A percentile compares a stretch with the other conserved stretches of the same genome.
Evolutionary conservation across 2,113 vertebrate genomes (phyloP).

Genomic region (Dunckerocampus dactyliophorus): DNA sequence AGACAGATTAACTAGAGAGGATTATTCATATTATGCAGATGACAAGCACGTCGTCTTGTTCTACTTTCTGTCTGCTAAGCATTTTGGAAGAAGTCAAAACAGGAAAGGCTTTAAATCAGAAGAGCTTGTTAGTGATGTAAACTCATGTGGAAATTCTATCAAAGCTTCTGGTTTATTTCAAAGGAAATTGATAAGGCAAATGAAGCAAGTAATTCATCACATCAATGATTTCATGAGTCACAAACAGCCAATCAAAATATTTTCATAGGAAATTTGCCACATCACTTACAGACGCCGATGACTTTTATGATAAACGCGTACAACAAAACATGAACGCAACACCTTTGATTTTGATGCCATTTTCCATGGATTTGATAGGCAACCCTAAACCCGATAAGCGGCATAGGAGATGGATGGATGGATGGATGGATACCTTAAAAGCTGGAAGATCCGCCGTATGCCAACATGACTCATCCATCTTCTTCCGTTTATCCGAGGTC

Average conservation of each 20-base stretch:
- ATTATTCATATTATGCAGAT: constrained; percentile 11
- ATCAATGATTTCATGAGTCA: constrained; percentile 59
- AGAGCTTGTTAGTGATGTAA: constrained; percentile 14
- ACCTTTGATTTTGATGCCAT: not conserved
- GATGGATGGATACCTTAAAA: no score
- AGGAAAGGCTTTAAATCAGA: constrained; percentile 25
- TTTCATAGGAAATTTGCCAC: constrained; percentile 31
- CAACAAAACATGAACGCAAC: constrained; percentile 4
- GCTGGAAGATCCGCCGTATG: no score
- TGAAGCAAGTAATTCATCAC: constrained; percentile 57
- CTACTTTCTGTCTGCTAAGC: constrained; percentile 13
- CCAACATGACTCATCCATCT: no score
- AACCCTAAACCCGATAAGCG: no score
- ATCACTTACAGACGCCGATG: constrained; percentile 32
- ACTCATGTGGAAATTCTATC: constrained; percentile 52
- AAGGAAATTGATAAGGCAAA: constrained; percentile 65
- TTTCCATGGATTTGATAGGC: not conserved
- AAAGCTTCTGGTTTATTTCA: constrained; percentile 71
- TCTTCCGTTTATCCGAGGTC: no score
- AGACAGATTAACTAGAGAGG: constrained; percentile 5
- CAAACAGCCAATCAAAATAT: constrained; percentile 42
- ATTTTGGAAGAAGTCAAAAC: not conserved
- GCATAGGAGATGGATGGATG: no score
- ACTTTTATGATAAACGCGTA: constrained; percentile 35
- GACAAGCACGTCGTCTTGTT: constrained; percentile 8